Conservation (phyloP, 2,113 vertebrate species). For the Carassius carassius region DNA sequence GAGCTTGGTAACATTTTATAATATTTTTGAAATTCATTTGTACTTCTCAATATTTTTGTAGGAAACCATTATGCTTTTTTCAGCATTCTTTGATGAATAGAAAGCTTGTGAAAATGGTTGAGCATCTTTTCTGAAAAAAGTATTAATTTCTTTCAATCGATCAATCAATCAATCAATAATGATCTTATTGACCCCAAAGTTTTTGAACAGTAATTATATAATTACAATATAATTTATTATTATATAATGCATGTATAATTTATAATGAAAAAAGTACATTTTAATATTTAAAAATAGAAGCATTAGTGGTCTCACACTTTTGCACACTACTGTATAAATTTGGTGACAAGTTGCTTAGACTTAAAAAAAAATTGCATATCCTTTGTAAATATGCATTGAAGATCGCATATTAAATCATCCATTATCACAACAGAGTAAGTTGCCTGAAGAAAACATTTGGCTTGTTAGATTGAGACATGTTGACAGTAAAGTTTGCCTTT, state of each 20-base stretch:
- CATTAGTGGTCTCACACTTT: neutral
- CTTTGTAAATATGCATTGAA: neutral
- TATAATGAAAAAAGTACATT: neutral
- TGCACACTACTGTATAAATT: neutral
- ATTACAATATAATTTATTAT: no score
- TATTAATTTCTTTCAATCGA: neutral
- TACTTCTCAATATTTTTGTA: neutral
- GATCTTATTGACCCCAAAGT: neutral
- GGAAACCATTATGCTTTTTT: neutral
- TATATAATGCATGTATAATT: neutral
- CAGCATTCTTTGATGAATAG: neutral
- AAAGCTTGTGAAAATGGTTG: no score
- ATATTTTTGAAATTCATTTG: no score
- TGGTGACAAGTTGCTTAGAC: neutral
- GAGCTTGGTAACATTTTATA: no score
- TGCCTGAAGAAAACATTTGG: neutral
- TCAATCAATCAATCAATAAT: no score
- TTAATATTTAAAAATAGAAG: neutral
- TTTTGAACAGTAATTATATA: neutral
- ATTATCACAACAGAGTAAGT: neutral
- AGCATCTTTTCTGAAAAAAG: neutral
- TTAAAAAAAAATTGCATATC: neutral
- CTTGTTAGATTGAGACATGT: slow-evolving; percentile 5
- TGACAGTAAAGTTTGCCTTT: neutral
- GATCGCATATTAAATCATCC: neutral